Evolutionary conservation across 53 echinoderm and acorn worm species (phyloP).

Genomic region (Paelopatides confundens): DNA sequence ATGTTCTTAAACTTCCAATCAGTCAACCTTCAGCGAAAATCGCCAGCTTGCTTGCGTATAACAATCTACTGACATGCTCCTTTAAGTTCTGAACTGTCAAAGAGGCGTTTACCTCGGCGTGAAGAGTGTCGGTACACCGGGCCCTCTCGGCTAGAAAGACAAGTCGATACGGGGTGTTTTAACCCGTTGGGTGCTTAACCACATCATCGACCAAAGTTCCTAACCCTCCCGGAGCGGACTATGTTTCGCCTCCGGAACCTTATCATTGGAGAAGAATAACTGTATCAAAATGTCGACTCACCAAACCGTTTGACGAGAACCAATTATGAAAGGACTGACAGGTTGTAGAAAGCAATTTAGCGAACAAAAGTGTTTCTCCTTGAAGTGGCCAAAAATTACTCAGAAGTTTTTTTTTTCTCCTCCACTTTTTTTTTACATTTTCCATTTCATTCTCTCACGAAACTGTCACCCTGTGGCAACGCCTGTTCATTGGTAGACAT

Average conservation of each 20-base stretch:
- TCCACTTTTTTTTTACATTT: too few relatives aligned
- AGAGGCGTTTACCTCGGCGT: not conserved
- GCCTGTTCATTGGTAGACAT: too few relatives aligned
- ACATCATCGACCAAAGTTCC: conserved; percentile 21
- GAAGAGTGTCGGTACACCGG: conserved; percentile 5
- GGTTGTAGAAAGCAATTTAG: conserved; percentile 36
- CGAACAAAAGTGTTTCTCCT: conserved; percentile 31
- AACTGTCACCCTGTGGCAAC: too few relatives aligned
- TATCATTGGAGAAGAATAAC: conserved; percentile 11
- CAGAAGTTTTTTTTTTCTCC: too few relatives aligned
- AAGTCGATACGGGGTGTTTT: not conserved
- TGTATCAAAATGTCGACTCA: not conserved
- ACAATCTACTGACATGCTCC: too few relatives aligned
- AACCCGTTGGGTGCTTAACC: conserved; percentile 26
- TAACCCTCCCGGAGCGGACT: conserved; percentile 35
- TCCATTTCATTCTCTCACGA: too few relatives aligned
- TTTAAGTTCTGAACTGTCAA: not conserved
- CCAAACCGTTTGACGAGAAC: not conserved
- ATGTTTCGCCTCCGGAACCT: conserved; percentile 34
- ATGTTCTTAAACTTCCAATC: too few relatives aligned
- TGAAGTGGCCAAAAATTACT: conserved; percentile 28
- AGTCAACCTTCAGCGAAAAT: too few relatives aligned
- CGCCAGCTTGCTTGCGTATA: too few relatives aligned
- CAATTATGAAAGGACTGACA: conserved; percentile 26
- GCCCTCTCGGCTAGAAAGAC: conserved; percentile 8